Conservation (phyloP, 2,113 vertebrate species). For the Rhombomys opimus region DNA sequence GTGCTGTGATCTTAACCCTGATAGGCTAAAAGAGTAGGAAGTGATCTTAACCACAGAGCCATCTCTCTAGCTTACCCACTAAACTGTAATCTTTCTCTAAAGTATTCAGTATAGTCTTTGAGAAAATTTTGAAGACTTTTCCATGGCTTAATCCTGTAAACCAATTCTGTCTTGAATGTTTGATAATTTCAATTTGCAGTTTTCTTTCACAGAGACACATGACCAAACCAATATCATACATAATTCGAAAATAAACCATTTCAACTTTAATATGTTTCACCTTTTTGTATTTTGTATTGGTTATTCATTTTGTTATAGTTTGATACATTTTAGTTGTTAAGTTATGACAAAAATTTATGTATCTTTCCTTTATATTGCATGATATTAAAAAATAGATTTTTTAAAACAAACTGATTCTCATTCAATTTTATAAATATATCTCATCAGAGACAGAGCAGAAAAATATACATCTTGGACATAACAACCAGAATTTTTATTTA, state of each 20-base stretch:
- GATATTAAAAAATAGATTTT: not conserved
- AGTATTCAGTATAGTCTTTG: slow-evolving; percentile 3
- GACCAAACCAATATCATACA: slow-evolving; percentile 9
- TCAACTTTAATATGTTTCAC: not conserved
- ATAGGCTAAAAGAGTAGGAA: not conserved
- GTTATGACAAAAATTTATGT: not conserved
- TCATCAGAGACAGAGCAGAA: not conserved
- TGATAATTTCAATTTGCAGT: slow-evolving; percentile 47
- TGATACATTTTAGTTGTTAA: slow-evolving; percentile 32
- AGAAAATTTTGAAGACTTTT: not conserved
- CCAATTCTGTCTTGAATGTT: not conserved
- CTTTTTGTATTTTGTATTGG: slow-evolving; percentile 21
- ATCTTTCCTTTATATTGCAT: not conserved
- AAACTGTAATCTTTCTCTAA: not conserved
- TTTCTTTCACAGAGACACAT: slow-evolving; percentile 35
- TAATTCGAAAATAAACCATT: not conserved
- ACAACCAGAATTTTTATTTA: not conserved
- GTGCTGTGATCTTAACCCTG: not conserved
- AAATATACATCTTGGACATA: not conserved
- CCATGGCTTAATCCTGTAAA: not conserved
- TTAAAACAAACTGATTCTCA: not conserved
- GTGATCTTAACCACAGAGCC: not conserved
- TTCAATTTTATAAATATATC: slow-evolving; percentile 51
- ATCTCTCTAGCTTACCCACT: not conserved
- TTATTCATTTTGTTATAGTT: slow-evolving; percentile 49